A percentile compares a stretch with the other conserved stretches of the same genome.
Evolutionary conservation across 2,888 invertebrate genomes (phyloP).

Genomic region (Plagodis pulveraria): DNA sequence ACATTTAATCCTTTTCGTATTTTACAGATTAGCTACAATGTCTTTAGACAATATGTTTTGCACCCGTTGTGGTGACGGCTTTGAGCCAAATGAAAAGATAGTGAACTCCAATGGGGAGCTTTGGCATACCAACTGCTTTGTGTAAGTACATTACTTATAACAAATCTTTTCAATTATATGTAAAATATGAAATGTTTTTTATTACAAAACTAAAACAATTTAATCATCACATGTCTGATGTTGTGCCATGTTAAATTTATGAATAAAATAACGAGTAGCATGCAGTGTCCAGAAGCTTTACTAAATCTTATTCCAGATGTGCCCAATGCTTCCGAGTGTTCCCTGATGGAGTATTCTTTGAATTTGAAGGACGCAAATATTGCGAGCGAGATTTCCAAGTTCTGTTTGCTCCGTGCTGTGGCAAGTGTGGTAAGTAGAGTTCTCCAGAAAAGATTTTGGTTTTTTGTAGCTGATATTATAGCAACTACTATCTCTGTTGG

Average conservation of each 20-base stretch:
- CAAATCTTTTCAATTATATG: background rate
- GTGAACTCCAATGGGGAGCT: slow-evolving; percentile 99
- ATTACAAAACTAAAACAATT: too few relatives aligned
- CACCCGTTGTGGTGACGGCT: slow-evolving; percentile 97
- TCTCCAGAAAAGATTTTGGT: too few relatives aligned
- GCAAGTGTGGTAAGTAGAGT: slow-evolving; percentile 87
- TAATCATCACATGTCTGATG: too few relatives aligned
- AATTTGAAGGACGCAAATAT: slow-evolving; percentile 99
- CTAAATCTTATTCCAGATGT: slow-evolving; percentile 12
- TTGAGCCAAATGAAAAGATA: slow-evolving; percentile 98
- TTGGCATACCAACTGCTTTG: slow-evolving; percentile 99
- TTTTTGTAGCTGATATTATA: too few relatives aligned
- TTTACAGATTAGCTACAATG: slow-evolving; percentile 86
- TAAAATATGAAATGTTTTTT: too few relatives aligned
- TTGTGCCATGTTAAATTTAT: too few relatives aligned
- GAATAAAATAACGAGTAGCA: too few relatives aligned
- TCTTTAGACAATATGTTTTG: slow-evolving; percentile 97
- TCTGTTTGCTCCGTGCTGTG: slow-evolving; percentile 96
- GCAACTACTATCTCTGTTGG: too few relatives aligned
- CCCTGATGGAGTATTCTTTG: slow-evolving; percentile 98
- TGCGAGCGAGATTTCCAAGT: slow-evolving; percentile 99
- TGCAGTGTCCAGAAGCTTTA: too few relatives aligned
- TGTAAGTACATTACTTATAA: slow-evolving; percentile 87
- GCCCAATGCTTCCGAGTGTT: slow-evolving; percentile 99
- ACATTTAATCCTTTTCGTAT: background rate